These are phyloP conservation scores for Bubo scandiacus DNA, from an alignment of 2,113 vertebrate genomes.

Conservation along the genomic window DNA sequence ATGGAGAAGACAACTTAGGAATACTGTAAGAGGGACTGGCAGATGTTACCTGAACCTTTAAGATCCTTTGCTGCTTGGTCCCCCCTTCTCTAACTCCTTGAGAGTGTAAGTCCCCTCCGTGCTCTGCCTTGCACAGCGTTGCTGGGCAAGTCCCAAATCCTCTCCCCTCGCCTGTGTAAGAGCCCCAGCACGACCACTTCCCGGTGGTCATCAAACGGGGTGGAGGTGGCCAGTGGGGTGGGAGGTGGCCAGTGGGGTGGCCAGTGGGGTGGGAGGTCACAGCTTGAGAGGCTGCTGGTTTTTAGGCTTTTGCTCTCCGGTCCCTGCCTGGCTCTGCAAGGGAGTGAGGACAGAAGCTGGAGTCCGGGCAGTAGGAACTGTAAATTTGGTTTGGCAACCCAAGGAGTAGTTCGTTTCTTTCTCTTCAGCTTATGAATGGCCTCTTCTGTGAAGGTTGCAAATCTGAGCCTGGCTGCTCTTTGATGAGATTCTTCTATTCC, in stretches of 20 bases:
- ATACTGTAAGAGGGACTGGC: not conserved
- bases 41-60: not conserved
- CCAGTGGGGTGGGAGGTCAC: not conserved
- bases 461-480: constrained; percentile 51
- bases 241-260: not conserved
- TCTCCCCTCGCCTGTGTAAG: not conserved
- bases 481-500: constrained; percentile 64
- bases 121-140: not conserved
- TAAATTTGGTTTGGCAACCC: constrained; percentile 59
- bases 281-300: not conserved
- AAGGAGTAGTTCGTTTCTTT: constrained; percentile 12
- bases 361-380: constrained; percentile 46
- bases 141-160: not conserved
- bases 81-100: not conserved
- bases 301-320: not conserved
- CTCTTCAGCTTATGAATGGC: constrained; percentile 55
- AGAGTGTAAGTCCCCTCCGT: not conserved
- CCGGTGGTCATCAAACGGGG: fast-evolving
- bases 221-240: not conserved
- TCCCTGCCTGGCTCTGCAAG: not conserved
- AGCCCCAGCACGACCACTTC: not conserved
- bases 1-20: fast-evolving
- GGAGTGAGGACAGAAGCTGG: constrained; percentile 13
- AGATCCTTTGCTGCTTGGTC: not conserved
- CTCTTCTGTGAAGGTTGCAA: constrained; percentile 58